Conservation (phyloP, 2,113 vertebrate species). For the Spizaetus ornatus region DNA sequence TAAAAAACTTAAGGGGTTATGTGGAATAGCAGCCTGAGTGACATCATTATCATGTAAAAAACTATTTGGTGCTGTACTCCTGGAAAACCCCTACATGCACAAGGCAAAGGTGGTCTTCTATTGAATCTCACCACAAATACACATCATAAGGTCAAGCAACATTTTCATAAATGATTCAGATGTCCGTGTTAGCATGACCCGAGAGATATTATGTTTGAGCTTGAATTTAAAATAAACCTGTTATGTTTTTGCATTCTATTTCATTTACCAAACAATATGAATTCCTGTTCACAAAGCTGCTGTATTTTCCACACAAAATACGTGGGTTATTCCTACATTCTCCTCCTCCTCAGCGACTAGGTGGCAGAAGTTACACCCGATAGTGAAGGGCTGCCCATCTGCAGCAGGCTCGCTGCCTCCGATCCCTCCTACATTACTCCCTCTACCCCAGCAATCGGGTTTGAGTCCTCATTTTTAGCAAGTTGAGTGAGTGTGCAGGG, state of each 20-base stretch:
- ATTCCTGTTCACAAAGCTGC: not conserved
- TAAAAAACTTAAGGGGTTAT: not conserved
- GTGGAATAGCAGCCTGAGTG: not conserved
- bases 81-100: not conserved
- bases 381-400: not conserved
- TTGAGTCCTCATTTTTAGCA: not conserved
- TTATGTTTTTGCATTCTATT: not conserved
- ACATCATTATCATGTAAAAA: not conserved
- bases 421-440: fast-evolving
- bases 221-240: constrained; percentile 30
- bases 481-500: not conserved
- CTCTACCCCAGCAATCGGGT: not conserved
- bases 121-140: not conserved
- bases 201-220: not conserved
- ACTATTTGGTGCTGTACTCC: not conserved
- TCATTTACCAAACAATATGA: not conserved
- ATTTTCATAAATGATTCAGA: not conserved
- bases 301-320: not conserved
- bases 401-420: not conserved
- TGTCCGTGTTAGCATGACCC: not conserved
- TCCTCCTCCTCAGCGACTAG: not conserved
- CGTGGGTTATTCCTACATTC: not conserved
- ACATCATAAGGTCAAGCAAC: not conserved
- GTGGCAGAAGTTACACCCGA: not conserved
- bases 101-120: not conserved